A percentile compares a stretch with the other conserved stretches of the same genome.
Evolutionary conservation across 2,888 invertebrate genomes (phyloP).

Genomic region (Tolmerus cingulatus): DNA sequence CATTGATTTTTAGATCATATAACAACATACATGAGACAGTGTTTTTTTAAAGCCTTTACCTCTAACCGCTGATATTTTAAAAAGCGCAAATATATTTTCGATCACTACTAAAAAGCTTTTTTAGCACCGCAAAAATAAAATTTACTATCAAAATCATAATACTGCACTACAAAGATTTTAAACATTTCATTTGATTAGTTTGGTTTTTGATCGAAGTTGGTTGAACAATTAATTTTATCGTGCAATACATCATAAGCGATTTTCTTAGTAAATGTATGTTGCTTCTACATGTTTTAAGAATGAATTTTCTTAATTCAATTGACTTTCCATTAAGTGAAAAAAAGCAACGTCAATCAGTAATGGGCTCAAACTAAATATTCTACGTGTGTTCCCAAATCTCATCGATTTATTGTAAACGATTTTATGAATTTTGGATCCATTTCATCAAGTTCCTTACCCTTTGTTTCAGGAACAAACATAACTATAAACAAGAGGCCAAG

Average conservation of each 20-base stretch:
- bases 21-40: neutral
- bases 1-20: neutral
- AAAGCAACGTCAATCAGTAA: neutral
- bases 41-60: neutral
- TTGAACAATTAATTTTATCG: neutral
- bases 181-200: neutral
- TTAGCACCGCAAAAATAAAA: neutral
- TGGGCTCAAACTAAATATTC: conserved; percentile 51
- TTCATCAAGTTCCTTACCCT: conserved; percentile 87
- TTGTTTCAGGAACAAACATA: conserved; percentile 89
- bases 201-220: neutral
- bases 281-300: neutral
- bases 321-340: neutral
- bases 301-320: neutral
- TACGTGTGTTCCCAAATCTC: conserved; percentile 52
- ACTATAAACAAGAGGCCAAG: conserved; percentile 85
- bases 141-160: neutral
- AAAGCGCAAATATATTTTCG: neutral
- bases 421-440: conserved; percentile 78
- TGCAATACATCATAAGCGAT: neutral
- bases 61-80: neutral
- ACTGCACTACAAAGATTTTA: neutral
- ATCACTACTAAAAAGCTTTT: neutral
- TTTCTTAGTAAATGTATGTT: neutral
- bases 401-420: conserved; percentile 68